Evolutionary conservation across 2,888 invertebrate genomes (phyloP).

Genomic region (Meandrusa payeni): DNA sequence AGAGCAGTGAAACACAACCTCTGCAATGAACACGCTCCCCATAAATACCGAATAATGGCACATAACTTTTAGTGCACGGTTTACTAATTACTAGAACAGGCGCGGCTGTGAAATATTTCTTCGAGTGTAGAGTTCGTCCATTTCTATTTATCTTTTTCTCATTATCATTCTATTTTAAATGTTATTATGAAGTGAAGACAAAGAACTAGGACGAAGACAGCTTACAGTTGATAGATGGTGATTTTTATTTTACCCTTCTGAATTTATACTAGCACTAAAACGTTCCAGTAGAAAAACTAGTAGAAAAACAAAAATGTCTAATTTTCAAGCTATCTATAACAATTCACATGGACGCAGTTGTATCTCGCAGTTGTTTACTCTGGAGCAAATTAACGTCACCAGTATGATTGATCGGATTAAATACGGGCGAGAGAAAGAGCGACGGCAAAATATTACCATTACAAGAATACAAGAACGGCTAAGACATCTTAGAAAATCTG

Average conservation of each 20-base stretch:
- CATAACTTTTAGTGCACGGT: slow-evolving; percentile 9
- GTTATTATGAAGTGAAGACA: too few relatives aligned
- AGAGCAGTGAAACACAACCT: slow-evolving; percentile 6
- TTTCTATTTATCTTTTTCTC: too few relatives aligned
- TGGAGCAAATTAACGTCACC: slow-evolving; percentile 22
- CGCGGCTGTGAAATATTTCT: slow-evolving; percentile 2
- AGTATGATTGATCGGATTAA: slow-evolving; percentile 13
- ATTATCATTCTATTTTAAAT: slow-evolving; percentile 2
- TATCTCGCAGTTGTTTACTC: slow-evolving; percentile 11
- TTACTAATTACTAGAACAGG: slow-evolving; percentile 8
- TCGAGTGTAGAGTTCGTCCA: too few relatives aligned
- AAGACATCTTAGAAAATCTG: too few relatives aligned
- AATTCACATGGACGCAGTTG: slow-evolving; percentile 13
- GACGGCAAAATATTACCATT: slow-evolving; percentile 1
- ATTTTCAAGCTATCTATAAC: slow-evolving; percentile 14
- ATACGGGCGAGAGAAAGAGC: neutral
- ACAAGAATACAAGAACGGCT: neutral
- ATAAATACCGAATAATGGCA: slow-evolving; percentile 16
- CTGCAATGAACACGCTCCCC: slow-evolving; percentile 3
- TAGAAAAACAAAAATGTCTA: too few relatives aligned
- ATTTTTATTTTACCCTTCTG: too few relatives aligned
- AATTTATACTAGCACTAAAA: too few relatives aligned
- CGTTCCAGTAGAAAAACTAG: too few relatives aligned
- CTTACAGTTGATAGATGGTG: too few relatives aligned
- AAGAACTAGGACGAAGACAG: too few relatives aligned